Percentiles rank a stretch among this genome's conserved stretches.
Evolutionary conservation across 2,797 vertebrate species (phyloP).

Genomic region (Tamandua tetradactyla): DNA sequence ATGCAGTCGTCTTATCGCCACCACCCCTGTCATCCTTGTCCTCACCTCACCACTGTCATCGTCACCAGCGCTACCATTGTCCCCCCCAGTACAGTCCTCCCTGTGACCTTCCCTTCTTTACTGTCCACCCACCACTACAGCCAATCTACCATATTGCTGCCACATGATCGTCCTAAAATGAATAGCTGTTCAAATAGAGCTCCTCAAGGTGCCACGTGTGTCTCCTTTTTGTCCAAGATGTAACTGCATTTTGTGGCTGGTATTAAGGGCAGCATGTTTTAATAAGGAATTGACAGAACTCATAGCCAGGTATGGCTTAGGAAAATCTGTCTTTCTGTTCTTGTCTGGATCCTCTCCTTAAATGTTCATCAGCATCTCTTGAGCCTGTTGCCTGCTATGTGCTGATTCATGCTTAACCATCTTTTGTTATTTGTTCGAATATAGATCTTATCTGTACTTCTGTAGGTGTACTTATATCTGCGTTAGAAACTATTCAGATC

Average conservation of each 20-base stretch:
- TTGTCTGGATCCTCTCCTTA: background rate
- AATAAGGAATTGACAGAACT: background rate
- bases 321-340: background rate
- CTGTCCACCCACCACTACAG: too few relatives aligned
- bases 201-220: background rate
- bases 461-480: background rate
- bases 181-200: background rate
- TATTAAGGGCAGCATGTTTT: background rate
- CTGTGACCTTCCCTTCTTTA: background rate
- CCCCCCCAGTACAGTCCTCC: background rate
- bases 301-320: background rate
- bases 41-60: too few relatives aligned
- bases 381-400: background rate
- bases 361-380: background rate
- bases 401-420: background rate
- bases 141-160: background rate
- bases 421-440: slow-evolving; percentile 12
- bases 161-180: background rate
- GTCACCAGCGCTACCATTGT: background rate
- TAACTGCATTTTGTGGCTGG: background rate
- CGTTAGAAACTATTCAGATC: background rate
- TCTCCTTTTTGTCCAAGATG: background rate
- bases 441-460: background rate
- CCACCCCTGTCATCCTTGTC: too few relatives aligned
- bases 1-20: too few relatives aligned